Evolutionary conservation across 64 coral and sea anemone genomes (phyloP).

Genomic region (Trachythela sp.): DNA sequence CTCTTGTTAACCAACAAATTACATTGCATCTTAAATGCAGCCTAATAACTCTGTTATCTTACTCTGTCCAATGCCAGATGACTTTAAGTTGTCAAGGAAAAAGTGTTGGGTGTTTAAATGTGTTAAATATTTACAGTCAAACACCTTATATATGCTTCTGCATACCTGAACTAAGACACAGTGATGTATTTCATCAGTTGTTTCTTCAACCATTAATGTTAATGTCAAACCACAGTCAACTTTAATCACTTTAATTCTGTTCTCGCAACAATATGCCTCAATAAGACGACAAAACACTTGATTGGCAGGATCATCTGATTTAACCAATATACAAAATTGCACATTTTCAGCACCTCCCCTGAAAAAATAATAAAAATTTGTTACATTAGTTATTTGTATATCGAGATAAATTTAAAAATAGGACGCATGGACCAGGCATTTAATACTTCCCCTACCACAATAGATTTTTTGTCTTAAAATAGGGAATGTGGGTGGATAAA

Average conservation of each 20-base stretch:
- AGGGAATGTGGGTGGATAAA: too few relatives aligned
- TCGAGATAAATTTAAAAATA: too few relatives aligned
- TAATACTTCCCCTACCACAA: too few relatives aligned
- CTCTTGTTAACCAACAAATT: too few relatives aligned
- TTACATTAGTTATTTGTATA: too few relatives aligned
- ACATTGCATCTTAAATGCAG: too few relatives aligned
- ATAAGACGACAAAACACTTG: conserved; percentile 89
- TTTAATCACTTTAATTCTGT: conserved; percentile 74
- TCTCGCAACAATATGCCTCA: conserved; percentile 94
- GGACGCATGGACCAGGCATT: too few relatives aligned
- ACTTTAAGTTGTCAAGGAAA: too few relatives aligned
- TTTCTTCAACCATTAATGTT: background rate
- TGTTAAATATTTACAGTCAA: background rate
- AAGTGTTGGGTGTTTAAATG: too few relatives aligned
- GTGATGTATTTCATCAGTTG: background rate
- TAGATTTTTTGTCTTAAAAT: too few relatives aligned
- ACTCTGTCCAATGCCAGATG: too few relatives aligned
- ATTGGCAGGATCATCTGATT: conserved; percentile 63
- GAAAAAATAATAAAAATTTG: background rate
- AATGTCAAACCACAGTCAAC: conserved; percentile 23
- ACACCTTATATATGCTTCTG: background rate
- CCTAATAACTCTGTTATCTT: too few relatives aligned
- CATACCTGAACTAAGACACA: conserved; percentile 16
- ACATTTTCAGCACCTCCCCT: background rate
- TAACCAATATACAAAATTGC: background rate